A percentile compares a stretch with the other conserved stretches of the same genome.
These are phyloP conservation scores for Noctua janthe DNA, from an alignment of 2,888 invertebrate genomes.

Conservation along the genomic window DNA sequence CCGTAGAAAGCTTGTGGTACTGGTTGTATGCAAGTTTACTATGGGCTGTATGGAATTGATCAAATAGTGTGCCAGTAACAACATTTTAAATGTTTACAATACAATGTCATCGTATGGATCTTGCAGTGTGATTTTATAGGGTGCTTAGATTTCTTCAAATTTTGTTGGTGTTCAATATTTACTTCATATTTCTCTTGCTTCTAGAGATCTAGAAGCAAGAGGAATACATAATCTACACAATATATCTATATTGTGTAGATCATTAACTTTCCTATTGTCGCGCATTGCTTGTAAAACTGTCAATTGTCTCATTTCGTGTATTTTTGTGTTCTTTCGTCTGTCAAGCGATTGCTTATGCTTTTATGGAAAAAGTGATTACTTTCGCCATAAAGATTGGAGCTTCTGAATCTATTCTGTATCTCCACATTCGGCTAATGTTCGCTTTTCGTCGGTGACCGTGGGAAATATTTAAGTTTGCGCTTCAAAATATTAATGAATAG, in stretches of 20 bases:
- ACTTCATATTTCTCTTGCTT: not conserved
- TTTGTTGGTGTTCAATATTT: too few relatives aligned
- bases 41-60: too few relatives aligned
- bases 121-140: not conserved
- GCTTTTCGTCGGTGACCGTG: constrained; percentile 75
- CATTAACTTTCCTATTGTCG: too few relatives aligned
- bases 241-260: not conserved
- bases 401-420: constrained; percentile 31
- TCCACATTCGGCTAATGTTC: constrained; percentile 78
- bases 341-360: too few relatives aligned
- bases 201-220: too few relatives aligned
- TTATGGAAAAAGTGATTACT: too few relatives aligned
- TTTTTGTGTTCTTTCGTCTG: not conserved
- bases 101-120: too few relatives aligned
- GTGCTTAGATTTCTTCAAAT: not conserved
- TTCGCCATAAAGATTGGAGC: not conserved
- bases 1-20: not conserved
- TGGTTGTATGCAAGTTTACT: not conserved
- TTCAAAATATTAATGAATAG: constrained; percentile 71
- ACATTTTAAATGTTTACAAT: not conserved
- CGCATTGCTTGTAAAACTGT: too few relatives aligned
- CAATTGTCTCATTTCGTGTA: not conserved
- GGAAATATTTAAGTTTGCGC: constrained; percentile 75
- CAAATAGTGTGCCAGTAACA: not conserved
- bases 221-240: too few relatives aligned